Percentiles rank a stretch among this genome's conserved stretches.
Conservation (phyloP, 1,140 invertebrate genomes). For the Telenomus remus region DNA sequence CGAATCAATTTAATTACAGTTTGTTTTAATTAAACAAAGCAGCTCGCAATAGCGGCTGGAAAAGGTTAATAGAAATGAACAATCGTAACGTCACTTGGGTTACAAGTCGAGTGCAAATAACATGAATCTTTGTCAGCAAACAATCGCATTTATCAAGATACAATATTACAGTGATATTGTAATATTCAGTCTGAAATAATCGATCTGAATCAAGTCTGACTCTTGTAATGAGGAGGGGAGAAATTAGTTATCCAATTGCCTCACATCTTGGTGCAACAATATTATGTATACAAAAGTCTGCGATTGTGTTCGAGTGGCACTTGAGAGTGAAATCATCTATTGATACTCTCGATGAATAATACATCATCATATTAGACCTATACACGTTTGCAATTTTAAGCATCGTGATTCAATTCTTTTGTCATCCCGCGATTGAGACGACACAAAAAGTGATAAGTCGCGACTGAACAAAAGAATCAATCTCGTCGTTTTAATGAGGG, state of each 20-base stretch:
- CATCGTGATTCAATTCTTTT: neutral
- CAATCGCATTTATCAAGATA: neutral
- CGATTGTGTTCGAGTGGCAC: constrained; percentile 7
- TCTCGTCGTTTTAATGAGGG: neutral
- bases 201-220: neutral
- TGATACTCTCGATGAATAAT: constrained; percentile 6
- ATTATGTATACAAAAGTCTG: constrained; percentile 1
- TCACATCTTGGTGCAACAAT: neutral
- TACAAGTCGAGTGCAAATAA: neutral
- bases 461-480: neutral
- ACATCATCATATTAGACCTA: constrained; percentile 2
- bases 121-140: neutral
- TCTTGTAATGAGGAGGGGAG: neutral
- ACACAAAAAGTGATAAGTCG: neutral
- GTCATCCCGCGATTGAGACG: neutral
- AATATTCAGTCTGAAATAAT: neutral
- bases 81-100: too few relatives aligned
- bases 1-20: too few relatives aligned
- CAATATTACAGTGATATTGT: too few relatives aligned
- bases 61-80: too few relatives aligned
- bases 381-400: neutral
- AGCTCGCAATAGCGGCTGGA: too few relatives aligned
- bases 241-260: constrained; percentile 11
- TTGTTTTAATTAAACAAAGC: too few relatives aligned
- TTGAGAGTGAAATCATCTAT: neutral